Conservation (phyloP, 2,113 vertebrate genomes). For the Ondatra zibethicus region DNA sequence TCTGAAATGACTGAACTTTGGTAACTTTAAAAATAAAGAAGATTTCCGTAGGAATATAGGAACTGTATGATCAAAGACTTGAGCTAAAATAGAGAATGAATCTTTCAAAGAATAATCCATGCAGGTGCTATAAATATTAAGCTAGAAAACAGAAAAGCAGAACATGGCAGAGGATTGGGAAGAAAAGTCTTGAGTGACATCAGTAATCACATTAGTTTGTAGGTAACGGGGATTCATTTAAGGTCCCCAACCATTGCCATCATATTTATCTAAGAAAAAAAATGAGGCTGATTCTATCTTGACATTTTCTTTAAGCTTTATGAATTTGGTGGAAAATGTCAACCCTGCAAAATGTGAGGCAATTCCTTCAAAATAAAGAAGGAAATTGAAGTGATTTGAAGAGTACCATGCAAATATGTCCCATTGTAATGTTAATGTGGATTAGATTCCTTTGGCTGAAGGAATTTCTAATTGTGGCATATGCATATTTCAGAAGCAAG, state of each 20-base stretch:
- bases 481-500: constrained; percentile 28
- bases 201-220: background rate
- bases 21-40: background rate
- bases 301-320: constrained; percentile 39
- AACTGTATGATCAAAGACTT: background rate
- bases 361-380: constrained; percentile 47
- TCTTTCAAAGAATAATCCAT: background rate
- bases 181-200: background rate
- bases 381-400: constrained; percentile 47
- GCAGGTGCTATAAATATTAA: background rate
- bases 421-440: constrained; percentile 63
- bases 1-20: background rate
- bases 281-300: background rate
- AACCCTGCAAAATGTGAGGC: constrained; percentile 11
- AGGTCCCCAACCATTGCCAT: background rate
- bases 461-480: constrained; percentile 51
- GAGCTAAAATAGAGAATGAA: background rate
- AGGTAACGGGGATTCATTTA: background rate
- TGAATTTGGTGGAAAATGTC: constrained; percentile 29
- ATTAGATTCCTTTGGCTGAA: constrained; percentile 14
- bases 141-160: constrained; percentile 3
- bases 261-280: background rate
- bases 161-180: background rate
- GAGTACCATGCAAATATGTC: constrained; percentile 51
- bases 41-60: background rate